These are phyloP conservation scores for Procavia capensis DNA, from an alignment of 2,113 vertebrate species.

Conservation along the genomic window DNA sequence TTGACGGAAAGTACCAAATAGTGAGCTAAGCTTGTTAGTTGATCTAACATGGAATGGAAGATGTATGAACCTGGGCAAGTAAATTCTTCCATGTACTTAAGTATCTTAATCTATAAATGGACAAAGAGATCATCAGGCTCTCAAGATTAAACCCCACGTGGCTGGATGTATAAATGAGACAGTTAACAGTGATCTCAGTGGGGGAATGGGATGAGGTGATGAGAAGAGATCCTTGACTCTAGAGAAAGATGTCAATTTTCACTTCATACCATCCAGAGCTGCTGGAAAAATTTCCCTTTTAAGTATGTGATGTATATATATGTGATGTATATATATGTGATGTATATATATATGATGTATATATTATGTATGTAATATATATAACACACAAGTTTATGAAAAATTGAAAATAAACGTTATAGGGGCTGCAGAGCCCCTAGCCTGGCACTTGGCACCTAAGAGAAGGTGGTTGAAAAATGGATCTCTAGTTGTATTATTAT, in stretches of 20 bases:
- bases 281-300: neutral
- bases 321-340: neutral
- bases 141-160: constrained; percentile 5
- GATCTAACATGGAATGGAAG: constrained; percentile 1
- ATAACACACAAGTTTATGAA: neutral
- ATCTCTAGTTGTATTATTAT: neutral
- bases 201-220: neutral
- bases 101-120: constrained; percentile 3
- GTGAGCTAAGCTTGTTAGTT: neutral
- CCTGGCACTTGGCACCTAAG: neutral
- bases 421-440: neutral
- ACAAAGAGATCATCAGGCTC: neutral
- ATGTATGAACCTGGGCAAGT: neutral
- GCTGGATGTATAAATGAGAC: neutral
- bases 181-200: neutral
- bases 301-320: neutral
- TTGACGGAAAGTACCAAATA: neutral
- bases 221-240: neutral
- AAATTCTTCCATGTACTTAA: neutral
- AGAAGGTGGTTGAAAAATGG: neutral
- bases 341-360: neutral
- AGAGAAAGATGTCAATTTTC: neutral
- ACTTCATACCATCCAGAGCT: constrained; percentile 12
- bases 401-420: neutral
- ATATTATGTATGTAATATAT: neutral